Evolutionary conservation across 2,888 invertebrate species (phyloP), one percentile per base, ranked within the genome.

Genomic region (Catocala sponsa): DNA sequence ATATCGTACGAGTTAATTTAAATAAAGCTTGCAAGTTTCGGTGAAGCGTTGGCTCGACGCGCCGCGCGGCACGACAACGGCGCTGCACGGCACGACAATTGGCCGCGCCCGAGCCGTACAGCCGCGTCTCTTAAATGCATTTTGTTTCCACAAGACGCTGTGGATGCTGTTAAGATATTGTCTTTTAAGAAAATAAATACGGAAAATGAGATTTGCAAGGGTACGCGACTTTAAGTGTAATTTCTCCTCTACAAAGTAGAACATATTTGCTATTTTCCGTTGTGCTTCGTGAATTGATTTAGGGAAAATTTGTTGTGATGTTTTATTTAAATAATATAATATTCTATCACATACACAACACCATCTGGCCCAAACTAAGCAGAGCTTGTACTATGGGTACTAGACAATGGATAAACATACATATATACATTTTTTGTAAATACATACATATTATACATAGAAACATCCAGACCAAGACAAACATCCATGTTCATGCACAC

Each of bases 1-100:
- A 43, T 54, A 53, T 42, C 42, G 41, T 32, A 6, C 38, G 11
- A 54, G 42, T 52, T 59, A 46, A 59, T 73, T 59, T 55, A 51
- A 59, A 71, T 69, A 52, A 56, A 73, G 33, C 54, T 68, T 48
- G 58, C 41, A 53, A 46, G 56, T 59, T 54, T 38, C 11, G 51
- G 9, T 42, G 35, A 33, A 46, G 15, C 35, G 11, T 32, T 46
- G 6, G 25, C n/a, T 47, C 10, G 25, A 35, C 12, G 32, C 44
- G 13, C 6, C 12, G 15, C 12, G 32, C 44, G 13, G 9, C 12
- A 35, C 38, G 4, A 35, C 13, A 35, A 35, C 12, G 55, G 25
- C 47, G 10, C 5, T 38, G 2, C 35, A 10, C 6, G 13, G 32
- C 11, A 15, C 48, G 32, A 32, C n/a, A n/a, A 6, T 13, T 4